These are phyloP conservation scores for Pristionchus maxplancki DNA, from an alignment of 2,888 invertebrate species.

Conservation along the genomic window DNA sequence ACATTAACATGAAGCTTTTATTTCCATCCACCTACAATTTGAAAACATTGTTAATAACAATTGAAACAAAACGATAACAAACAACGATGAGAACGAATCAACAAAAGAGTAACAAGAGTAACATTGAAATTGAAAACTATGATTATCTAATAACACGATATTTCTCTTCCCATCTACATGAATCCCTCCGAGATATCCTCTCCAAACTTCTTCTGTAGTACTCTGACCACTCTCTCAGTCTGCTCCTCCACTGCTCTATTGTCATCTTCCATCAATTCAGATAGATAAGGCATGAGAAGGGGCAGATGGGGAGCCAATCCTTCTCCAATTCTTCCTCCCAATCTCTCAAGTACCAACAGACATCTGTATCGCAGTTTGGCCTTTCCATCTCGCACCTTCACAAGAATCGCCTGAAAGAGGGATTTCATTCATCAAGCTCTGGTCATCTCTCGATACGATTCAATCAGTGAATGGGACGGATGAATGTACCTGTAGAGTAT, in stretches of 20 bases:
- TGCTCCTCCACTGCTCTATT: constrained; percentile 69
- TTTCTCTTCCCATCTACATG: background rate
- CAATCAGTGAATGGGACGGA: background rate
- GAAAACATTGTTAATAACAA: constrained; percentile 2
- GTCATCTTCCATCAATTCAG: constrained; percentile 72
- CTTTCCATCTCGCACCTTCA: constrained; percentile 48
- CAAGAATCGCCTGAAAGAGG: constrained; percentile 44
- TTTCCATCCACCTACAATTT: background rate
- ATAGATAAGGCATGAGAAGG: constrained; percentile 68
- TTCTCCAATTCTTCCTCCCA: constrained; percentile 70
- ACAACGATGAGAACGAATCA: constrained; percentile 28
- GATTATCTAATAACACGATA: background rate
- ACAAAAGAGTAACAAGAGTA: background rate
- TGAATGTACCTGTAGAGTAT: constrained; percentile 51
- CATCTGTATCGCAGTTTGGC: constrained; percentile 51
- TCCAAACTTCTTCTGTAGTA: constrained; percentile 71
- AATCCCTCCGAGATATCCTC: constrained; percentile 55
- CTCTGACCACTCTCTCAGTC: constrained; percentile 67
- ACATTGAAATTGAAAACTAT: background rate
- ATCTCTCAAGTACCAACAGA: constrained; percentile 69
- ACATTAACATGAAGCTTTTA: too few species aligned
- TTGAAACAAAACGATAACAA: constrained; percentile 37
- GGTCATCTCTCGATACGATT: background rate
- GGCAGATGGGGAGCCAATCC: constrained; percentile 71
- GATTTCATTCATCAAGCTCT: too few species aligned